Base-by-base conservation (phyloP, 2,797 vertebrate genomes). In the Leuciscus waleckii region DNA sequence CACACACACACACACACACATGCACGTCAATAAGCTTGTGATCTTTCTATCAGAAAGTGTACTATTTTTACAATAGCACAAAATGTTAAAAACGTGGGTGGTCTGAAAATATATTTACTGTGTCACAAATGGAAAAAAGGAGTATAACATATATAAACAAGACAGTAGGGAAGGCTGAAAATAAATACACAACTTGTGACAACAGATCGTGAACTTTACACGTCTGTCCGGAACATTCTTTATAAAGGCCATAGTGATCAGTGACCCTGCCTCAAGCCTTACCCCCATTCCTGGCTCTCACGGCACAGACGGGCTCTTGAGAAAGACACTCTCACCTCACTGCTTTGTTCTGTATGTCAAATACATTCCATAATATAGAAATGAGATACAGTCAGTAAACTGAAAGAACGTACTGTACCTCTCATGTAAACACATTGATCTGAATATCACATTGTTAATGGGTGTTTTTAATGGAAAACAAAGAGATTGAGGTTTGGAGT, bases 171-270 rank as follows among this genome's bases (percentile, higher is more conserved):
- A 61, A 68, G 61, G 43, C 70, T 78, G 67, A 71, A 87, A 69
- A 61, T 70, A 81, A 81, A 80, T 67, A 37, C 21, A 68, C 63
- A 68, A 14, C 68, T 73, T 63, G 69, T 74, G 65, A 84, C 56
- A 49, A 19, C 56, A 67, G 56, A 75, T 29, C 37, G 35, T 79
- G 87, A 86, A 65, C 85, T 82, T 89, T 81, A 74, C 26, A 10
- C 61, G 67, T 81, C 4, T 74, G 35, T 65, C 49, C 79, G 70
- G 86, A 87, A 90, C 89, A 93, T 92, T 90, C 90, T 84, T 70
- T 65, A 67, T 68, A 88, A 92, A 93, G 92, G 89, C 61, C 91
- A 93, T 37, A 79, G 79, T 73, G 87, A 86, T 86, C 61, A 41
- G 41, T 70, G 83, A 73, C 65, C 63, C 71, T 26, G 63, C 29